These are phyloP conservation scores for Drosophila bipectinata DNA, from an alignment of 1,140 invertebrate species.

Conservation along the genomic window DNA sequence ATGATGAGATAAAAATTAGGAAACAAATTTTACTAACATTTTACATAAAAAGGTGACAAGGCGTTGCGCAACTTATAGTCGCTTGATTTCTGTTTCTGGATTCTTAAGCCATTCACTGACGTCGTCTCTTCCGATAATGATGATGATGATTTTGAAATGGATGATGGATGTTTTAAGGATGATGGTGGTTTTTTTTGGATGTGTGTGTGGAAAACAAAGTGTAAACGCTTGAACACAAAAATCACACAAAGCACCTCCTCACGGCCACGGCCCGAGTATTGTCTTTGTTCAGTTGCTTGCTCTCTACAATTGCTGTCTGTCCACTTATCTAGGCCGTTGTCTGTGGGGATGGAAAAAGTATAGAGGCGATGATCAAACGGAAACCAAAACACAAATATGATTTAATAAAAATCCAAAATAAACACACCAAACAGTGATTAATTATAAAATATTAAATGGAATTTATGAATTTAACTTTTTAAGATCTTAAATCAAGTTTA, in stretches of 20 bases:
- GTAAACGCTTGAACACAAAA: conserved; percentile 79
- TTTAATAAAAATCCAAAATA: conserved; percentile 7
- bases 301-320: conserved; percentile 68
- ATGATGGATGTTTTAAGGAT: conserved; percentile 19
- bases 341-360: conserved; percentile 58
- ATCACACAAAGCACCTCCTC: conserved; percentile 78
- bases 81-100: conserved; percentile 50
- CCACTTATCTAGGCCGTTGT: conserved; percentile 84
- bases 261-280: conserved; percentile 61
- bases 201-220: conserved; percentile 63
- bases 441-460: conserved; percentile 36
- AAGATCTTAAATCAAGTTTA: background rate
- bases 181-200: conserved; percentile 22
- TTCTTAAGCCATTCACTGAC: conserved; percentile 32
- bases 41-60: conserved; percentile 76
- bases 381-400: conserved; percentile 17
- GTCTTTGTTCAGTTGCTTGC: conserved; percentile 80
- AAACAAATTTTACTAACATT: conserved; percentile 66
- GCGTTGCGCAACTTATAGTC: conserved; percentile 76
- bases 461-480: conserved; percentile 37
- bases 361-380: conserved; percentile 62
- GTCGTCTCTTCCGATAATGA: conserved; percentile 42
- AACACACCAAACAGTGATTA: conserved; percentile 44
- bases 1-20: conserved; percentile 20
- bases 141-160: conserved; percentile 24